Base-by-base conservation (phyloP, 2,797 vertebrate genomes). In the Coreius guichenoti region DNA sequence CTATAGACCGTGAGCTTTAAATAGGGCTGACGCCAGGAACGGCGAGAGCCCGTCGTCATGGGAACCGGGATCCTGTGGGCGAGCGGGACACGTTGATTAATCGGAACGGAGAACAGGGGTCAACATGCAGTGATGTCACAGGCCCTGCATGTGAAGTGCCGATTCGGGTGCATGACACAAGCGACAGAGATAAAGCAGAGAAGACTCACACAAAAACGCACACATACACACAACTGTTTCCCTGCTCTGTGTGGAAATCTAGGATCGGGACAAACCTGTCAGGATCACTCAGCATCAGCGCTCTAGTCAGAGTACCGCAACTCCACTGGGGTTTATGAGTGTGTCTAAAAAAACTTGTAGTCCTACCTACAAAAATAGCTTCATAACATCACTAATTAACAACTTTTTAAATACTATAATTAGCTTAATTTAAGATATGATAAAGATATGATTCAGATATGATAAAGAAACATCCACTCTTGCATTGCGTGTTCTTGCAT, bases 21-120 rank as follows among this genome's bases (percentile, higher is more conserved):
- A 96, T 95, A 95, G 93, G 63, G 73, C 83, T 95, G 94, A 95
- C 82, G 94, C 92, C 80, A 91, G 90, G 90, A 91, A 89, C 92
- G 91, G 92, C 91, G 90, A 92, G 88, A 91, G 90, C 89, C 86
- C 4, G 94, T 95, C 90, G 23, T 91, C 93, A 95, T 95, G 94
- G 95, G 91, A 95, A 96, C 94, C 84, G 83, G 72, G 85, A 88
- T 86, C 77, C 77, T 26, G 47, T 80, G n/a, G 72, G 70, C 75
- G 88, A 89, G 87, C 83, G 88, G 86, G 92, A 90, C 90, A 88
- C 47, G n/a, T 73, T 86, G 84, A 78, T 92, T 92, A 92, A 91
- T 93, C 89, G 6, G 56, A 73, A 72, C 19, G 61, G 54, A 70
- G 80, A 79, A 77, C 72, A 29, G 63, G 81, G 74, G 82, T 87